Evolutionary conservation across 2,113 vertebrate species (phyloP).

Genomic region (Limanda limanda): DNA sequence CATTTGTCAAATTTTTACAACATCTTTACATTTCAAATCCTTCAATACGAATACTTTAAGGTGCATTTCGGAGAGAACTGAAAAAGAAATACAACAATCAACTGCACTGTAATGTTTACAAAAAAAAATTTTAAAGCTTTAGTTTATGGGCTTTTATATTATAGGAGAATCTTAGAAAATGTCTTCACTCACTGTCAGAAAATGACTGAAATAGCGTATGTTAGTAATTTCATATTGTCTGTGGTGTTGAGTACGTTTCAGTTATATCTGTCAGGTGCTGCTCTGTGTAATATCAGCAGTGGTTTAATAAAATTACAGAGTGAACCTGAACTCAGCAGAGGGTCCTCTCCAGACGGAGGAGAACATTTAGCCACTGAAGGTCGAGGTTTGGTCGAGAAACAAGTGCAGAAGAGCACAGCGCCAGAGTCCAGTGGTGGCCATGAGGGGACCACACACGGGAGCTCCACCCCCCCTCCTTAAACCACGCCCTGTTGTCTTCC

Average conservation of each 20-base stretch:
- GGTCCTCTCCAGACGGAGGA: constrained; percentile 30
- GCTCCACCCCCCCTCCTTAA: constrained; percentile 1
- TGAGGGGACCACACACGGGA: constrained; percentile 8
- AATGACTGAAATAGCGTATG: background rate
- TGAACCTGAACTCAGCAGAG: constrained; percentile 30
- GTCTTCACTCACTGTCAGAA: no score
- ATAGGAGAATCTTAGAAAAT: background rate
- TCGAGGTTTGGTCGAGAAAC: constrained; percentile 46
- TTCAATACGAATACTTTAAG: no score
- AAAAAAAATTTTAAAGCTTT: no score
- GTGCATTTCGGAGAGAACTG: no score
- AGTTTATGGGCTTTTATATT: no score
- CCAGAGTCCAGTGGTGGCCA: constrained; percentile 62
- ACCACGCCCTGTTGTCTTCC: background rate
- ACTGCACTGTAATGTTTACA: no score
- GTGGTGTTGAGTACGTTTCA: background rate
- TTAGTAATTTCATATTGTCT: constrained; percentile 18
- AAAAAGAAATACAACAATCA: no score
- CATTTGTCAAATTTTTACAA: no score
- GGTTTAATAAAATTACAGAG: constrained; percentile 45
- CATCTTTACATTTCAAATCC: no score
- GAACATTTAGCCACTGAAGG: constrained; percentile 55
- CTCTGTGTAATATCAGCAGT: constrained; percentile 43
- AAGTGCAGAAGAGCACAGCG: constrained; percentile 23
- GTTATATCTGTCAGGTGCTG: constrained; percentile 32